Base-by-base conservation (phyloP, 1,140 invertebrate genomes). In the Linepithema humile region DNA sequence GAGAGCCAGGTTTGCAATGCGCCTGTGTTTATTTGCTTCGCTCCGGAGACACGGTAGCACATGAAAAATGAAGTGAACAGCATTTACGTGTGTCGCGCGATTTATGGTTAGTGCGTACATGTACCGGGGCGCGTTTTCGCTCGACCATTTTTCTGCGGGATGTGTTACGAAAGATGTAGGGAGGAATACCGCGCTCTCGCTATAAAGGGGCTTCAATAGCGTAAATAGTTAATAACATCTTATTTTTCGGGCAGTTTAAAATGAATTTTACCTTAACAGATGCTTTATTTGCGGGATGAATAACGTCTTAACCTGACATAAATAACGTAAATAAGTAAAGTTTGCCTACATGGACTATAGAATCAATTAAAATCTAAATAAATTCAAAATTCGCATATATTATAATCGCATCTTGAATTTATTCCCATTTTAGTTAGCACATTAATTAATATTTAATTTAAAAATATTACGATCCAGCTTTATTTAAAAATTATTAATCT, bases 41-140 rank as follows among this genome's bases (percentile, higher is more conserved):
- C 67, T 83, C 50, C 5, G 48, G 74, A 84, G 87, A 85, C 72
- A 85, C 45, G 38, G 43, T 67, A 35, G 69, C 69, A 69, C 55
- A 85, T 87, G 87, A 88, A 88, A 85, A 88, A 88, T 85, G 83
- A 88, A 88, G 78, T 64, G 60, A 70, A 69, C 53, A 80, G 67
- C 73, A 75, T 88, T 88, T 85, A 88, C 73, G 86, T 84, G 45
- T 74, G 87, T 88, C 48, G 26, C 53, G 32, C 86, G 83, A 88
- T 88, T 88, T 88, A 88, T 88, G 86, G 53, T 48, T 53, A 70
- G 35, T 55, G 59, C 57, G 59, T 82, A 77, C 32, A 43, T 29
- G 74, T 65, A 50, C 40, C 29, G 29, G 20, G 5, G 43, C 59
- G 15, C 43, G 29, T 53, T 50, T 53, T 65, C 60, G 57, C 43